Base-by-base conservation (phyloP, 1,140 invertebrate species). In the Agrypnia vestita region DNA sequence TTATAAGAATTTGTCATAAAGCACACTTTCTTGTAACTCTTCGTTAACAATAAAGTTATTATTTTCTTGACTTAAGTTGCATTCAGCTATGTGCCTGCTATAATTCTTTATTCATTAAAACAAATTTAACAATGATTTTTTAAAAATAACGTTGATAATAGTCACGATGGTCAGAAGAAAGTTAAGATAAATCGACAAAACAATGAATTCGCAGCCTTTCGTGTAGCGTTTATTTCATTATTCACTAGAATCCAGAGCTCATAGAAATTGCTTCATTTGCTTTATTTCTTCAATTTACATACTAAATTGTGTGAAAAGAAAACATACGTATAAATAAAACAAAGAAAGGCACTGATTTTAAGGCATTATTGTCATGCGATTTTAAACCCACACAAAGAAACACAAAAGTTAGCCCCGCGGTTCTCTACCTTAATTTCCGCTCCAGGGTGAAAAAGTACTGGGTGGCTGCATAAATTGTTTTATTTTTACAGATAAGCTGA, bases 401-500 rank as follows among this genome's bases (percentile, higher is more conserved):
- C 13, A 69, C 13, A 47, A 47, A 69, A 46, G 44, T 47, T 8
- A 47, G 15, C 13, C 64, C 64, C 15, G 43, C 44, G 17, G 44
- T 69, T 8, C 64, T 69, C 64, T 47, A 69, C 64, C 64, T 69
- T 69, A 69, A 69, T 69, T 69, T 69, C 64, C 64, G 64, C 19
- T 69, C 10, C 44, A 46, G 64, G 64, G 64, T 69, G 64, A 69
- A 69, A 69, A 69, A 69, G 64, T 21, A 69, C 64, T 35, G 64
- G 64, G 64, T 69, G 64, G 64, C 64, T 69, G 64, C 44, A 69
- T 69, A 49, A 69, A 69, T 49, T 69, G 64, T 69, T 69, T 64
- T 69, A 69, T 69, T 69, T 69, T 69, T 69, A 69, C 64, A 69
- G 64, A 69, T 69, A 69, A 69, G 64, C 64, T 69, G 64, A 69